Conservation (phyloP, 2,888 invertebrate species). For the Molorchus minor region DNA sequence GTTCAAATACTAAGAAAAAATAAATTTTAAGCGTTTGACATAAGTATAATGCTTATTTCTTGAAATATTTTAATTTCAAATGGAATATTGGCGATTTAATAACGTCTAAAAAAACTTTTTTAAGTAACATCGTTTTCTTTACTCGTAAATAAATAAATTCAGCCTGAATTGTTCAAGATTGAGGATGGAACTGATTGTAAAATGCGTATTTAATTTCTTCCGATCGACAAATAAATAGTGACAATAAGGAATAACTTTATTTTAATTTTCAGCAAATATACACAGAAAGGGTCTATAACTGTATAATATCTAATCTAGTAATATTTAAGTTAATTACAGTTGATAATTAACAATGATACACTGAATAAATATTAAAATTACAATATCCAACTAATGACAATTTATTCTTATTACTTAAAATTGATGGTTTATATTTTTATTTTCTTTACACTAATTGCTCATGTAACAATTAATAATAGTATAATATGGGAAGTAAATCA, state of each 20-base stretch:
- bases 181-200: too few species aligned
- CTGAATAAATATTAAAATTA: conserved; percentile 49
- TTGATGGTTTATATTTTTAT: conserved; percentile 24
- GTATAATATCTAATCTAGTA: conserved; percentile 46
- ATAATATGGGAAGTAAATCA: conserved; percentile 6
- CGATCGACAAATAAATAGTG: not conserved
- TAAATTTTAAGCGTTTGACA: too few species aligned
- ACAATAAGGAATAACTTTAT: conserved; percentile 38
- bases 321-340: conserved; percentile 39
- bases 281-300: conserved; percentile 34
- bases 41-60: too few species aligned
- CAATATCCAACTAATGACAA: conserved; percentile 40
- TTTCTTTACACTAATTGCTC: conserved; percentile 14
- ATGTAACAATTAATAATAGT: conserved; percentile 29
- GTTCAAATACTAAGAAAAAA: too few species aligned
- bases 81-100: too few species aligned
- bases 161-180: too few species aligned
- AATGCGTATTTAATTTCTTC: too few species aligned
- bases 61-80: too few species aligned
- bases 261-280: conserved; percentile 40
- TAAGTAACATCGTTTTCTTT: too few species aligned
- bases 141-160: too few species aligned
- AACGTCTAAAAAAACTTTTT: too few species aligned
- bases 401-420: conserved; percentile 34
- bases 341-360: conserved; percentile 44